Conservation (phyloP, 1,140 invertebrate species). For the Tigriopus japonicus region DNA sequence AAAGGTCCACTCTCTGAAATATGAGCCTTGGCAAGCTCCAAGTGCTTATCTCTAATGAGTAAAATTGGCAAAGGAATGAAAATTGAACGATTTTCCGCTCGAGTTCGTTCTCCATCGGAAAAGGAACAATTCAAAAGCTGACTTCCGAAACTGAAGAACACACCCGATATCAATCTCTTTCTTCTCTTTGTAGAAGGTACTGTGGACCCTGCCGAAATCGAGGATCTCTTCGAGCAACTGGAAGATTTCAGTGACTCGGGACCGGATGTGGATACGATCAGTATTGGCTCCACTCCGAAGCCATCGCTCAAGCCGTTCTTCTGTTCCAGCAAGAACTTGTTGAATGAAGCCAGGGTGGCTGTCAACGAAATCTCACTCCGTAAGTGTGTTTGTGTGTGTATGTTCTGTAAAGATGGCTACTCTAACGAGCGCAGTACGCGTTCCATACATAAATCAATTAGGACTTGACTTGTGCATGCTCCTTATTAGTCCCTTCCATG, state of each 20-base stretch:
- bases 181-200: slow-evolving; percentile 21
- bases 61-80: no score
- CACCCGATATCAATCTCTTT: not conserved
- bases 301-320: slow-evolving; percentile 86
- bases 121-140: slow-evolving; percentile 14
- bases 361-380: not conserved
- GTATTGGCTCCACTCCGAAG: slow-evolving; percentile 86
- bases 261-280: slow-evolving; percentile 84
- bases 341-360: slow-evolving; percentile 23
- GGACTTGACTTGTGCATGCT: no score
- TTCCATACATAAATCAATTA: no score
- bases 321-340: slow-evolving; percentile 59
- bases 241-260: slow-evolving; percentile 74
- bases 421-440: no score
- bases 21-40: no score
- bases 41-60: no score
- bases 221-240: slow-evolving; percentile 60
- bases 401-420: not conserved
- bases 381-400: not conserved
- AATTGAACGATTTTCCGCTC: no score
- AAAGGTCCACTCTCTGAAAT: no score
- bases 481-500: no score
- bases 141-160: slow-evolving; percentile 17
- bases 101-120: no score
- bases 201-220: slow-evolving; percentile 42